phyloP scores from a whole-genome alignment of 1,140 invertebrate genomes.

The Apis mellifera region DNA sequence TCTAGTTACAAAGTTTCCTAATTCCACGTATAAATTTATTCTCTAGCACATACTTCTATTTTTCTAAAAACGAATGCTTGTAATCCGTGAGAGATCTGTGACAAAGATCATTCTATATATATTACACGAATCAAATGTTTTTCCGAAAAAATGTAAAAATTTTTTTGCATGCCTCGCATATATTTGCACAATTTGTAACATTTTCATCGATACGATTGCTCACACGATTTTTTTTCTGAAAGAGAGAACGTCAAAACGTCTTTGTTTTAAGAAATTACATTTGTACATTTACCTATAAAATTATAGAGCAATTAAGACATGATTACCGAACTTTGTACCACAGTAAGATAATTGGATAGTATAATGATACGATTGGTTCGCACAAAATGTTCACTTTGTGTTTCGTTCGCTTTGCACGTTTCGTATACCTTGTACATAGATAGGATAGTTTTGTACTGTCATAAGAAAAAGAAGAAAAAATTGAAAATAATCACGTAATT shows the following conservation, averaged over 20 bases:
- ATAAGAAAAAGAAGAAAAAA: slow-evolving; percentile 10
- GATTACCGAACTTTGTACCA: slow-evolving; percentile 9
- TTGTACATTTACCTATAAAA: neutral
- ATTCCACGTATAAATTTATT: slow-evolving; percentile 17
- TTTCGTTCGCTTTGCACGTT: slow-evolving; percentile 58
- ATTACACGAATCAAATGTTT: slow-evolving; percentile 3
- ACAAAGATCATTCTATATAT: slow-evolving; percentile 22
- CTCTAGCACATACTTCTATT: slow-evolving; percentile 33
- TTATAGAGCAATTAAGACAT: neutral
- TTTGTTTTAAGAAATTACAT: neutral
- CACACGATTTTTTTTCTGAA: slow-evolving; percentile 17
- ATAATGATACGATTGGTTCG: slow-evolving; percentile 20
- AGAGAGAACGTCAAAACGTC: neutral
- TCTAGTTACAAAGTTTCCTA: neutral
- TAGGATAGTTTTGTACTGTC: slow-evolving; percentile 76
- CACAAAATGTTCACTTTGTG: slow-evolving; percentile 27
- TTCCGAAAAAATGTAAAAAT: neutral
- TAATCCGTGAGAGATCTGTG: slow-evolving; percentile 6
- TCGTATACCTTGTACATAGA: slow-evolving; percentile 72
- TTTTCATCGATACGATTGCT: slow-evolving; percentile 20
- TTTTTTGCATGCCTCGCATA: neutral
- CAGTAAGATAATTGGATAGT: slow-evolving; percentile 10
- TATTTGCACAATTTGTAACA: neutral
- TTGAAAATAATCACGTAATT: slow-evolving; percentile 32
- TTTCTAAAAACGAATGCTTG: slow-evolving; percentile 23